Base-by-base conservation (phyloP, 2,888 invertebrate genomes). In the Stenichneumon culpator region DNA sequence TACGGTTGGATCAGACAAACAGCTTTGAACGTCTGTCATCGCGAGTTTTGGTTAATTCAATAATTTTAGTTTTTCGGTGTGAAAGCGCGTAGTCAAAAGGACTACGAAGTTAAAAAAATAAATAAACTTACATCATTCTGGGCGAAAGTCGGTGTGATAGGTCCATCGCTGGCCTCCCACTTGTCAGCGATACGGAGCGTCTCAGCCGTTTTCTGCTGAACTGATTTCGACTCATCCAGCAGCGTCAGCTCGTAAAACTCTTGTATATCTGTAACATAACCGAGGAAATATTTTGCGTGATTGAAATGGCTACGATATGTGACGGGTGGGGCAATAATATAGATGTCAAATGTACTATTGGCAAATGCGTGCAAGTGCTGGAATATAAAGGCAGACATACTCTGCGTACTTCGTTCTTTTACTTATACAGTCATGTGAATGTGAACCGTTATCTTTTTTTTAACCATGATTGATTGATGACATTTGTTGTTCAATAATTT, bases 201-300 rank as follows among this genome's bases (percentile, higher is more conserved):
- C 95, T 99, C 99, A 83, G 97, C 97, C 88, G 99, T 99, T 95
- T 99, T 99, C 95, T 99, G 98, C 94, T 98, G 98, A 90, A 98
- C 96, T 52, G 98, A 97, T 95, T 99, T 99, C 86, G 97, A 97
- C 94, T 99, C 99, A 95, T 99, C 99, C 92, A 99, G 96, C 89
- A 99, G 96, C 81, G 99, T 99, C 92, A 98, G 96, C 95, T 99
- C 99, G 95, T 99, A 99, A 95, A 99, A 99, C 95, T 99, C 99
- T 96, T 99, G 99, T 93, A 99, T 99, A 96, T 99, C 99, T 98
- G 96, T 36, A 96, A 95, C 86, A 91, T 82, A 86, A 86, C 86
- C 83, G 73, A 36, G 70, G 73, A 78, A 67, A 86, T 63, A 79
- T 44, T 14, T 60, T 57, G 22, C 28, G 54, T 75, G 50, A 79